A percentile compares a stretch with the other conserved stretches of the same genome.
Conservation (phyloP, 2,797 vertebrate species). For the Tarsius wallacei region DNA sequence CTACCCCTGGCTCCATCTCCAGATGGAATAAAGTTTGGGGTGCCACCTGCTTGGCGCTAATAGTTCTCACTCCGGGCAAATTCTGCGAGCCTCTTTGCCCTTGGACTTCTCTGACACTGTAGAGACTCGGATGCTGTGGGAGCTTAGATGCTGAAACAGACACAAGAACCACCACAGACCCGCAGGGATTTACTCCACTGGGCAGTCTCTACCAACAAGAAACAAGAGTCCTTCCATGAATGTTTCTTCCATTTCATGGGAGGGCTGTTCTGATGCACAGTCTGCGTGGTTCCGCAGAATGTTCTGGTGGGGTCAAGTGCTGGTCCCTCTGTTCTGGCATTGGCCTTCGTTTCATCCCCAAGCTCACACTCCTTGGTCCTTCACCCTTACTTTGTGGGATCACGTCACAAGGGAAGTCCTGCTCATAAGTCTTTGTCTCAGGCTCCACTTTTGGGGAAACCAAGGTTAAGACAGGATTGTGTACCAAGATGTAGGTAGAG, state of each 20-base stretch:
- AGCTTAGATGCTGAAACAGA: background rate
- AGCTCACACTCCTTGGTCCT: background rate
- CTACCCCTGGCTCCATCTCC: background rate
- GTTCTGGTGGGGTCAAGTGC: background rate
- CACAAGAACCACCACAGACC: background rate
- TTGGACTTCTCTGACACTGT: background rate
- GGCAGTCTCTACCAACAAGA: background rate
- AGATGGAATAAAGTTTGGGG: background rate
- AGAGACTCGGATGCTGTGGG: background rate
- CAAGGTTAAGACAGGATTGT: too few relatives aligned
- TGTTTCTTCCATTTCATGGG: too few relatives aligned
- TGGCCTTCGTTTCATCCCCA: too few relatives aligned
- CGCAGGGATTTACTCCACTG: background rate
- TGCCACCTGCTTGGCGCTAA: background rate
- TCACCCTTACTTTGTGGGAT: background rate
- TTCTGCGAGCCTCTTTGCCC: too few relatives aligned
- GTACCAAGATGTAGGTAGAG: background rate
- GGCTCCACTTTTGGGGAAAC: background rate
- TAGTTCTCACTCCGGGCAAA: too few relatives aligned
- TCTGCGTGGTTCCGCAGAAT: background rate
- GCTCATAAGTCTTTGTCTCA: background rate
- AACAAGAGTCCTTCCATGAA: too few relatives aligned
- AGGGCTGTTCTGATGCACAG: too few relatives aligned
- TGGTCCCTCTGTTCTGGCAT: too few relatives aligned
- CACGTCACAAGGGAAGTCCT: background rate